Evolutionary conservation across 1,140 invertebrate genomes (phyloP), one percentile per base, ranked within the genome.

Genomic region (Bombus breviceps): DNA sequence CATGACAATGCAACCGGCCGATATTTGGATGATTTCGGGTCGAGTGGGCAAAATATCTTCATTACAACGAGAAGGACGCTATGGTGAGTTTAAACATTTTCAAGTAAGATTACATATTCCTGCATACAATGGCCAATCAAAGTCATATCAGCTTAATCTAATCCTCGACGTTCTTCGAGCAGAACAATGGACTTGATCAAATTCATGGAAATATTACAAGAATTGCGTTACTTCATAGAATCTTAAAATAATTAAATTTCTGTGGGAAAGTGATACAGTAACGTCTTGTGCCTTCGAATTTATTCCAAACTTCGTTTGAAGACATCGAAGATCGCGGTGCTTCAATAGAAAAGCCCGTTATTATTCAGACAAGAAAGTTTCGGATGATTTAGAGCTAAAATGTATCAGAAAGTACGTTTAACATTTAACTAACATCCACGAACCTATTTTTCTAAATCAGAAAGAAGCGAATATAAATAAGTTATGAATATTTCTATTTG

Each of bases 41-140:
- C 96, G 47, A 98, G 97, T 92, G 98, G 97, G 37, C 97, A 98
- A 94, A 98, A 98, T 94, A 97, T 98, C 81, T 98, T 98, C 92
- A 97, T 98, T 28, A 96, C 97, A n/a, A 97, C 97, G 8, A 96
- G 97, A 77, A 96, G 97, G 95, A 97, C 98, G 66, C 97, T 97
- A 47, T 98, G 97, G 98, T 98, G 95, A 96, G 95, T 93, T 32
- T 39, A 32, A 41, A 47, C 13, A 66, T 64, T 78, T 82, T 76
- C 69, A 69, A 22, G 18, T 53, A 22, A 53, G 47, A 53, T 22
- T 22, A 53, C 18, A 8, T 53, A 53, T 53, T 53, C 18, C 47
- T 22, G 18, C 47, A 53, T 53, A 22, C 47, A 53, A 53, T 22
- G 18, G 18, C 1, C 47, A 53, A 53, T 53, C 18, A 22, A 53